Percentiles rank a stretch among this genome's conserved stretches.
phyloP scores from a whole-genome alignment of 2,888 invertebrate species.

The Masnerella sp. region DNA sequence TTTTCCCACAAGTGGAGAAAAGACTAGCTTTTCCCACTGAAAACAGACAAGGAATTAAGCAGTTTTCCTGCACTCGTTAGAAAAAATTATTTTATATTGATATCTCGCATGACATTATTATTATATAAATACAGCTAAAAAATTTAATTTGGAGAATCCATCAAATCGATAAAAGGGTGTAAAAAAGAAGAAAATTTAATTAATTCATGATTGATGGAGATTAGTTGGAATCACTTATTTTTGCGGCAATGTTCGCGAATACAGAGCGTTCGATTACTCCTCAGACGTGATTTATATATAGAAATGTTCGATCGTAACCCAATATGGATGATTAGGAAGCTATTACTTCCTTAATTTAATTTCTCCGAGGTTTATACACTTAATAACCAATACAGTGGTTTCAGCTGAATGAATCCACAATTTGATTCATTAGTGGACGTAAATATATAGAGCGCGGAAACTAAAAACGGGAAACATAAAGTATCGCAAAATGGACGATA shows the following conservation, averaged over 20 bases:
- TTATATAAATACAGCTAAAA: too few relatives aligned
- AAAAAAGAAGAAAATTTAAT: background rate
- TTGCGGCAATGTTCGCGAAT: background rate
- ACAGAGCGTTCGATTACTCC: background rate
- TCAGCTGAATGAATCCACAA: conserved; percentile 3
- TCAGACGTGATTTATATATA: background rate
- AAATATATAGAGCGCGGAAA: conserved; percentile 14
- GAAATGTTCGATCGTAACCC: conserved; percentile 15
- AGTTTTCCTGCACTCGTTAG: too few relatives aligned
- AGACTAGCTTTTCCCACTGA: too few relatives aligned
- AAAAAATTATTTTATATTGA: too few relatives aligned
- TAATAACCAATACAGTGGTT: conserved; percentile 32
- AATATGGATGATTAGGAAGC: conserved; percentile 22
- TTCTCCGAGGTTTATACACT: conserved; percentile 20
- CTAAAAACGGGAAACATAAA: too few relatives aligned
- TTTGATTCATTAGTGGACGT: conserved; percentile 5
- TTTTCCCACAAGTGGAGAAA: too few relatives aligned
- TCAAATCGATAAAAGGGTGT: background rate
- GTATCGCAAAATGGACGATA: too few relatives aligned
- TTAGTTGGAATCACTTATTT: background rate
- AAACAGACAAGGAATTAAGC: too few relatives aligned
- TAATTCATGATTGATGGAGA: background rate
- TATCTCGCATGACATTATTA: too few relatives aligned
- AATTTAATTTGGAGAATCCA: too few relatives aligned
- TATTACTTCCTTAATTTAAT: conserved; percentile 29